These are phyloP conservation scores for Cichladusa arquata DNA, from an alignment of 2,113 vertebrate genomes.

Conservation along the genomic window DNA sequence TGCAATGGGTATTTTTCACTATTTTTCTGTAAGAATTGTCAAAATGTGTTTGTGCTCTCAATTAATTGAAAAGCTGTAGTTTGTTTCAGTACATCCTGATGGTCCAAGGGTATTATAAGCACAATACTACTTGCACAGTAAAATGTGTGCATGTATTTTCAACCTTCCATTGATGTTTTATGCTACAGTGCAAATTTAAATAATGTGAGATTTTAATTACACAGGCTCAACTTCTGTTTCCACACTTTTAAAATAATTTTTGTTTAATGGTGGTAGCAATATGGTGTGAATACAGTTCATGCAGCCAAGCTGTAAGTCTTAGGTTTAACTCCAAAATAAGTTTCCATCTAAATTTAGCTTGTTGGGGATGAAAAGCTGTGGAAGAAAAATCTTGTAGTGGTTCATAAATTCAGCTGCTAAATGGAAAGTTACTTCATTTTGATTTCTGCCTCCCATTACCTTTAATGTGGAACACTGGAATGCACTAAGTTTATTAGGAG, in stretches of 20 bases:
- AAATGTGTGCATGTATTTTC: background rate
- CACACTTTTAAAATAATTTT: background rate
- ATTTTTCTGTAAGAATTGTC: background rate
- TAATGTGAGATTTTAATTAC: slow-evolving; percentile 8
- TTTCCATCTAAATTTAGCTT: slow-evolving; percentile 4
- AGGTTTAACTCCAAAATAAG: slow-evolving; percentile 13
- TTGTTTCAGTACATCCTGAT: background rate
- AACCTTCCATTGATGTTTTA: background rate
- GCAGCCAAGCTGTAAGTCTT: background rate
- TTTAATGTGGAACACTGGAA: background rate
- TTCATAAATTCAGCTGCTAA: slow-evolving; percentile 24
- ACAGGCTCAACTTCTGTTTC: background rate
- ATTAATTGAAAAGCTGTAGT: background rate
- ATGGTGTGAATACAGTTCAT: background rate
- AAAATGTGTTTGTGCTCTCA: background rate
- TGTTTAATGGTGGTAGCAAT: background rate
- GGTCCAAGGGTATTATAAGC: background rate
- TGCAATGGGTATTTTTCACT: background rate
- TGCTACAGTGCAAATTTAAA: background rate
- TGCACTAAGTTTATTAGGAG: background rate
- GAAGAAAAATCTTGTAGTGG: background rate
- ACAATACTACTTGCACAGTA: background rate
- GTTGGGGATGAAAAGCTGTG: background rate
- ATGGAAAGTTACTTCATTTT: background rate
- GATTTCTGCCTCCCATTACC: background rate